A percentile compares a stretch with the other conserved stretches of the same genome.
Conservation (phyloP, 2,888 invertebrate genomes). For the Hirtodrosophila cameraria region DNA sequence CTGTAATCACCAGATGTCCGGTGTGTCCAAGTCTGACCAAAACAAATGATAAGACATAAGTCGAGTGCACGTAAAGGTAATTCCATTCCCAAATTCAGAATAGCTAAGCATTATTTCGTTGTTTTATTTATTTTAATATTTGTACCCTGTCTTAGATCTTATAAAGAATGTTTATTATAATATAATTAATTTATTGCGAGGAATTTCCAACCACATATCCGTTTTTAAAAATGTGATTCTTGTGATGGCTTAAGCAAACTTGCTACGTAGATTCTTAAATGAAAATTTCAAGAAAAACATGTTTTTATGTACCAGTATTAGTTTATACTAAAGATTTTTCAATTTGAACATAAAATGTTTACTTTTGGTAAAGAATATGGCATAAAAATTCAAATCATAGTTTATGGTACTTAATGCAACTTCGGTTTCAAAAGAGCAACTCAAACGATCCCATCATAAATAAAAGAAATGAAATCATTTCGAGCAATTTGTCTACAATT, state of each 20-base stretch:
- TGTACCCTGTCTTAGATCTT: too few species aligned
- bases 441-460: constrained; percentile 57
- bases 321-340: too few species aligned
- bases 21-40: background rate
- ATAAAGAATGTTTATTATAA: too few species aligned
- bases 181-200: too few species aligned
- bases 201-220: too few species aligned
- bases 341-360: too few species aligned
- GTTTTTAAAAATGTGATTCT: too few species aligned
- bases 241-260: too few species aligned
- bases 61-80: background rate
- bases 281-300: too few species aligned
- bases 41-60: constrained; percentile 2
- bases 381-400: constrained; percentile 16
- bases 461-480: constrained; percentile 79
- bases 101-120: too few species aligned
- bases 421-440: constrained; percentile 16
- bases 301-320: too few species aligned
- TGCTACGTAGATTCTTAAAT: too few species aligned
- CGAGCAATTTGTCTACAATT: constrained; percentile 79
- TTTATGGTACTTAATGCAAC: constrained; percentile 11
- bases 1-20: constrained; percentile 17
- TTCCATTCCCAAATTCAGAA: constrained; percentile 1
- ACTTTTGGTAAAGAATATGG: background rate
- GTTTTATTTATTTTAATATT: background rate